These are phyloP conservation scores for Spinus olivaceus DNA, from an alignment of 2,797 vertebrate species.

Conservation along the genomic window DNA sequence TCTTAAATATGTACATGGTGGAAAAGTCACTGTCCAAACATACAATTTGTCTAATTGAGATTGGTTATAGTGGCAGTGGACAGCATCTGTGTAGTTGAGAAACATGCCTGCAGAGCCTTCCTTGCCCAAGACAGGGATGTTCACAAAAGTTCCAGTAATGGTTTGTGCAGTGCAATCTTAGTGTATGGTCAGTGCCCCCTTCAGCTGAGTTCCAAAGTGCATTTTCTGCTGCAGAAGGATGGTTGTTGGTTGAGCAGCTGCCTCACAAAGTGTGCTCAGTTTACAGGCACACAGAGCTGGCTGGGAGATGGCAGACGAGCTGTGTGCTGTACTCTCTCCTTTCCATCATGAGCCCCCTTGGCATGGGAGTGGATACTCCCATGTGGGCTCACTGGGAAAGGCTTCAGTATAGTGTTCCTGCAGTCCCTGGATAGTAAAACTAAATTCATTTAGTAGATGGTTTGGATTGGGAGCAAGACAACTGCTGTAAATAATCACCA, in stretches of 20 bases:
- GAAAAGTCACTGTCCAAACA: background rate
- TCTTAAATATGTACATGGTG: background rate
- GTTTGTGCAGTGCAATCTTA: background rate
- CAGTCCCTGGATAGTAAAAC: background rate
- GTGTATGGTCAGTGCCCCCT: accelerated
- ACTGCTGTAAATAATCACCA: background rate
- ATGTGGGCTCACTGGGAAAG: background rate
- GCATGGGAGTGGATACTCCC: background rate
- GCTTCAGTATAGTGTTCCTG: background rate
- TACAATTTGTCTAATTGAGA: background rate
- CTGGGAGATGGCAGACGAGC: background rate
- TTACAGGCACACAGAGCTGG: background rate
- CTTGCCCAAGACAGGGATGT: background rate
- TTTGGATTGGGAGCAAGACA: background rate
- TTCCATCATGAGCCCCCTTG: accelerated
- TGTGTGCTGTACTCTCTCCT: background rate
- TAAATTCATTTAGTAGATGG: background rate
- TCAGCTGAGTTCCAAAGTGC: background rate
- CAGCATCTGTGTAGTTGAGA: background rate
- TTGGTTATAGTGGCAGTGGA: background rate
- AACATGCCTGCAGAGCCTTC: background rate
- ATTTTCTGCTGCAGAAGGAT: background rate
- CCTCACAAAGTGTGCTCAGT: background rate
- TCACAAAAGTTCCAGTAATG: background rate
- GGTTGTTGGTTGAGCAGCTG: background rate